Base-by-base conservation (phyloP, 2,797 vertebrate species). In the Gambelia wislizenii region DNA sequence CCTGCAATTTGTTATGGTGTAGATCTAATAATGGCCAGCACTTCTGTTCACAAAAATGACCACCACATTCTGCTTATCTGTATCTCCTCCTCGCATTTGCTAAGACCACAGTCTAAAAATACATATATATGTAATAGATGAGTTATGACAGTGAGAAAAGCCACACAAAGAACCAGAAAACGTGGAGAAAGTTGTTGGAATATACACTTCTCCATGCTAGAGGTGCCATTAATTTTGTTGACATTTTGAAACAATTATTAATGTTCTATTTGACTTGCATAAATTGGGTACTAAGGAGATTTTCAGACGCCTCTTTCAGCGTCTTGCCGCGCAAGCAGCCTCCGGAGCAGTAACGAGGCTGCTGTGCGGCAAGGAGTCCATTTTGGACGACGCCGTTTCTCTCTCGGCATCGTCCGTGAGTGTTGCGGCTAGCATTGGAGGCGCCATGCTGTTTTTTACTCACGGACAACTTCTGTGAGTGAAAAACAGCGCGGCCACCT, bases 221-320 rank as follows among this genome's bases (percentile, higher is more conserved):
- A 72, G n/a, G 83, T 84, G 69, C 22, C 59, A 44, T 76, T 42
- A 85, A 85, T 85, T 85, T 85, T 76, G 77, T 64, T 79, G 44
- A 52, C 44, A 69, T 52, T 47, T 78, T 47, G 6, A 79, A 78
- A 52, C 42, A 64, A 61, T 67, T 86, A 52, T 14, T 47, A 76
- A 59, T 85, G n/a, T 78, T 33, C 64, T 78, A 39, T 86, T 79
- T 86, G 59, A 72, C 49, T 80, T 87, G 25, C 30, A 22, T 87
- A 70, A 87, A 80, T 81, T 27, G 25, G 12, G 20, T 76, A 76
- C 18, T 59, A 39, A 47, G n/a, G n/a, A n/a, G n/a, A n/a, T n/a
- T n/a, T n/a, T n/a, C n/a, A n/a, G n/a, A n/a, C n/a, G n/a, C n/a
- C n/a, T n/a, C n/a, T n/a, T n/a, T n/a, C n/a, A n/a, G n/a, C n/a